Percentiles rank a stretch among this genome's conserved stretches.
Conservation (phyloP, 2,113 vertebrate genomes). For the Dendropsophus ebraccatus region DNA sequence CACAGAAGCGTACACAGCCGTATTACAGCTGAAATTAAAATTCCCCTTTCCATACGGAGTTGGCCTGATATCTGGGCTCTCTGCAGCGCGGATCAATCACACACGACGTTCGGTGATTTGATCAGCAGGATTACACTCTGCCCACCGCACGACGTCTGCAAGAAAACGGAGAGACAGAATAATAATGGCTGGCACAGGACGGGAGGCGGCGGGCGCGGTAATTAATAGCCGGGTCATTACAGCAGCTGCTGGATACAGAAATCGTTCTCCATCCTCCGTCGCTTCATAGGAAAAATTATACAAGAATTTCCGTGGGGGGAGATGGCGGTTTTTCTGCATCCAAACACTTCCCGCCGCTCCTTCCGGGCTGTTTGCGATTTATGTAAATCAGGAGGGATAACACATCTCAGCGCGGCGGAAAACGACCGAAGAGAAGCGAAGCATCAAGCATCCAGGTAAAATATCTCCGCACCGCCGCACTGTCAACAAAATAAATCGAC, state of each 20-base stretch:
- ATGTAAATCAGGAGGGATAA: neutral
- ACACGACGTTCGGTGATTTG: neutral
- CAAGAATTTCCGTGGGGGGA: neutral
- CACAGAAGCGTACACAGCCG: neutral
- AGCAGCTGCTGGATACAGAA: neutral
- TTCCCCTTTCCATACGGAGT: neutral
- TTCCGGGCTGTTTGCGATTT: neutral
- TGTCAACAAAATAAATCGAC: neutral
- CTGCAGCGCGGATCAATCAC: neutral
- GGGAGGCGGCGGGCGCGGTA: neutral
- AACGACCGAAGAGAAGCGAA: neutral
- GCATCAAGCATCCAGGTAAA: neutral
- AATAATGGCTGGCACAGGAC: neutral
- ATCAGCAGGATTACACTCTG: neutral
- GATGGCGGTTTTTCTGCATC: neutral
- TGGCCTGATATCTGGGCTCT: neutral
- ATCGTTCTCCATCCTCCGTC: neutral
- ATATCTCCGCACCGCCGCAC: neutral
- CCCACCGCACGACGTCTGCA: neutral
- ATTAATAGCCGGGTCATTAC: constrained; percentile 12
- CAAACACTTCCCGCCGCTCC: neutral
- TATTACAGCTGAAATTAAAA: neutral
- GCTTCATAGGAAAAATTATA: neutral
- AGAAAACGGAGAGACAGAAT: neutral
- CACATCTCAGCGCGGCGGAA: too few relatives aligned